Base-by-base conservation (phyloP, 1,140 invertebrate genomes). In the Sinonovacula constricta region DNA sequence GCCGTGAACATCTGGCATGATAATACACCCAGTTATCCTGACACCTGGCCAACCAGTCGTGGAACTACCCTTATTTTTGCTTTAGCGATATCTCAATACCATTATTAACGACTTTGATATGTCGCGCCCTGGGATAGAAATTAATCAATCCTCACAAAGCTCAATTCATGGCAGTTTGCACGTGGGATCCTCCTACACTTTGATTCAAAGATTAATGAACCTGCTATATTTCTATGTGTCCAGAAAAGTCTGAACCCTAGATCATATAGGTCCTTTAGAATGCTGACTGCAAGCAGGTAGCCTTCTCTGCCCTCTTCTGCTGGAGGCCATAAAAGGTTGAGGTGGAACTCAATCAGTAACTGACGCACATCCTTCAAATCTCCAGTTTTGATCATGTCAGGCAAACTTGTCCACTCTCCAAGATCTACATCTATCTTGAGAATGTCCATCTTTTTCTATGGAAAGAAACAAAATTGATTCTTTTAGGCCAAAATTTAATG, bases 181-280 rank as follows among this genome's bases (percentile, higher is more conserved):
- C 71, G 31, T 4, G 54, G 30, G 63, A 65, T 51, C 26, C 54
- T 62, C 30, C 39, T 62, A 65, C 71, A 74, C 28, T 63, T 53
- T 3, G 71, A 74, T 22, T 53, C 22, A 53, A 74, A 63, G n/a
- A 36, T 10, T 30, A 59, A 74, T 22, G 31, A 53, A 24, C 56
- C 22, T n/a, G n/a, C n/a, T n/a, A n/a, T n/a, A 54, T 74, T 74
- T 34, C 65, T 59, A 74, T 74, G 71, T 15, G 71, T 63, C 71
- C 71, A 74, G 31, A 74, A 74, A 34, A 74, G 63, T 31, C 60
- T 26, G 18, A 53, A 74, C 39, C 71, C 71, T 0, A 15, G 1
- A 14, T 63, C 45, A 26, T 65, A 74, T 2, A 74, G 18, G 5
- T 31, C 51, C 14, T 51, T 62, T 3, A 74, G 31, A 4, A 74